phyloP scores from a whole-genome alignment of 2,888 invertebrate species.

The Ceratothoa steindachneri region DNA sequence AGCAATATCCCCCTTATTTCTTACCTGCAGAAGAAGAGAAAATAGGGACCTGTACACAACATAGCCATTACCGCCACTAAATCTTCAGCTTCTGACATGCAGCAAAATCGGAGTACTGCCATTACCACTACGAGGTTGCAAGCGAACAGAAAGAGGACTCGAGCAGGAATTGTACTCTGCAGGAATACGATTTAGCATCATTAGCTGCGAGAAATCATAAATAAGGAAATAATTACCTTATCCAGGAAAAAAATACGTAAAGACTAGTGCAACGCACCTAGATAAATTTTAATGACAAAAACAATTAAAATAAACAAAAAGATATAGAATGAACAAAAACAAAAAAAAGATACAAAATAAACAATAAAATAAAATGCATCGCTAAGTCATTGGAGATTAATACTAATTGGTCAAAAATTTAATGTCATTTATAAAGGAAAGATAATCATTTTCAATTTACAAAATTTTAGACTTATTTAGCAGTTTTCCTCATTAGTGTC shows the following conservation, averaged over 20 bases:
- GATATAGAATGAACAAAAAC: background rate
- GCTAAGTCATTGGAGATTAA: no score
- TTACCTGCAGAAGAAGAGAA: constrained; percentile 92
- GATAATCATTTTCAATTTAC: no score
- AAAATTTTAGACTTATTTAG: no score
- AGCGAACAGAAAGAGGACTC: constrained; percentile 91
- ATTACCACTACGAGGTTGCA: constrained; percentile 81
- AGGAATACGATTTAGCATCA: background rate
- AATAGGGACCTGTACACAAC: constrained; percentile 92
- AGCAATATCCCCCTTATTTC: no score
- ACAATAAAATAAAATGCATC: no score
- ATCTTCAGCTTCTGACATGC: constrained; percentile 82
- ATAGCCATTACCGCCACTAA: constrained; percentile 87
- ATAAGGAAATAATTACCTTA: no score
- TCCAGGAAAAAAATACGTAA: no score
- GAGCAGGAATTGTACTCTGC: constrained; percentile 60
- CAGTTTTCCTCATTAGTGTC: no score
- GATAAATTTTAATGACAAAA: no score
- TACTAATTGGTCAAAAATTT: no score
- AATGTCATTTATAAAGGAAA: no score
- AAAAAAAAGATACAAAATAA: background rate
- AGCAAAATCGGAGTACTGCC: constrained; percentile 77
- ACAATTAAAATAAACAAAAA: constrained; percentile 2
- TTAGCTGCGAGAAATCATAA: background rate
- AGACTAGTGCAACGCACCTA: no score